Base-by-base conservation (phyloP, 1,140 invertebrate genomes). In the Nylanderia fulva region DNA sequence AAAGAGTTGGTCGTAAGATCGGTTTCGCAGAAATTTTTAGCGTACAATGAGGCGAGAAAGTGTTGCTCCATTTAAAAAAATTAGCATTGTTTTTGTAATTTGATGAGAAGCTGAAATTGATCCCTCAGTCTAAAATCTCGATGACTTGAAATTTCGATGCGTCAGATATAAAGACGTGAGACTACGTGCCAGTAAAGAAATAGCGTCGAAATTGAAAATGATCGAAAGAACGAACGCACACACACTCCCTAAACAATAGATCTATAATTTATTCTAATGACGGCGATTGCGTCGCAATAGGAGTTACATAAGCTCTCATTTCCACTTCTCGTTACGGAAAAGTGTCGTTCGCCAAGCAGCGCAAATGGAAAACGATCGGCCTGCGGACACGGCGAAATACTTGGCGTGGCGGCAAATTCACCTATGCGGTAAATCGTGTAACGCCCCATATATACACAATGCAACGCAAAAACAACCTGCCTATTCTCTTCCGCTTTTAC, bases 401-500 rank as follows among this genome's bases (percentile, higher is more conserved):
- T 33, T 60, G 13, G 58, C 74, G 42, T 24, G 56, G 42, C 54
- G 6, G 5, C n/a, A n/a, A n/a, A n/a, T n/a, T n/a, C n/a, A 77
- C 0, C 15, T 27, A 48, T 7, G 48, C 52, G 75, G 42, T 75
- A 87, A 88, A 88, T 86, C 29, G 56, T 64, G 72, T 83, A 84
- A 27, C 27, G 48, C 9, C 42, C 24, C 63, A 27, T 56, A 45
- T 52, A 33, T 68, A 84, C 63, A 36, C 15, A 54, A 9, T 21
- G 76, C 76, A 29, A 86, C 74, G 68, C 82, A 74, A 87, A n/a
- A 87, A 71, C 33, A 56, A 45, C 58, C 36, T 11, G 68, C 69
- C 58, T 39, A 29, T 52, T 85, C 83, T 85, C 74, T 86, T 85
- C 69, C 72, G 72, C 71, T 85, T 77, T 48, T 77, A n/a, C 61